These are phyloP conservation scores for Oasisia sp. DNA, from an alignment of 2,888 invertebrate genomes.

Conservation along the genomic window DNA sequence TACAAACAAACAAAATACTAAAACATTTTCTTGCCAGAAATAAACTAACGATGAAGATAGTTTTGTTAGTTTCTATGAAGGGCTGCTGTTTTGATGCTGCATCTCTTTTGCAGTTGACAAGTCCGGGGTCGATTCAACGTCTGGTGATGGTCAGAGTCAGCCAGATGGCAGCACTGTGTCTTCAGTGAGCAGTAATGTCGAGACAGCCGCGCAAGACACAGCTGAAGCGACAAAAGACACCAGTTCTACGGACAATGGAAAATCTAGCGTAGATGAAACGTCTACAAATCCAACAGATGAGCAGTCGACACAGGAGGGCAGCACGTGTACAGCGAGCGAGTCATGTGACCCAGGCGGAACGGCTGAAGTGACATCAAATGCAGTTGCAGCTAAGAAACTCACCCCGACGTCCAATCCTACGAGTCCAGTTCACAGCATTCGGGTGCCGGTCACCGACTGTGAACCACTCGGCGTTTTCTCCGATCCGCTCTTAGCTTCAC, in stretches of 20 bases:
- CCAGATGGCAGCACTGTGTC: neutral
- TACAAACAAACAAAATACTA: neutral
- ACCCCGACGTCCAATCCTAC: neutral
- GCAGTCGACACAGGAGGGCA: neutral
- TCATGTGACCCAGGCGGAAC: neutral
- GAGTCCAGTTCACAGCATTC: constrained; percentile 38
- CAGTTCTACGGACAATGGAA: neutral
- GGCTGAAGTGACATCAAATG: neutral
- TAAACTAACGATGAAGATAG: neutral
- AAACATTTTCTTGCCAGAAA: neutral
- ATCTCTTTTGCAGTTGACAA: neutral
- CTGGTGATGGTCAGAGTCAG: neutral
- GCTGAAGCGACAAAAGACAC: constrained; percentile 61
- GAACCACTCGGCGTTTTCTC: constrained; percentile 88
- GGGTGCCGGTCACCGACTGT: constrained; percentile 87
- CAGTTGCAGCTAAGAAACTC: neutral
- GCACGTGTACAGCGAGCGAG: neutral
- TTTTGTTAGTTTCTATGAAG: neutral
- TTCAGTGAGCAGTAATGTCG: neutral
- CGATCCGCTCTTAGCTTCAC: neutral
- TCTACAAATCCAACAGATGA: neutral
- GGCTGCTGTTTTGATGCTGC: neutral
- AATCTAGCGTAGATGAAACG: neutral
- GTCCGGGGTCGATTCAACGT: neutral
- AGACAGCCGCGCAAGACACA: neutral